Evolutionary conservation across 2,797 vertebrate species (phyloP).

Genomic region (Neosilurus hyrtlii): DNA sequence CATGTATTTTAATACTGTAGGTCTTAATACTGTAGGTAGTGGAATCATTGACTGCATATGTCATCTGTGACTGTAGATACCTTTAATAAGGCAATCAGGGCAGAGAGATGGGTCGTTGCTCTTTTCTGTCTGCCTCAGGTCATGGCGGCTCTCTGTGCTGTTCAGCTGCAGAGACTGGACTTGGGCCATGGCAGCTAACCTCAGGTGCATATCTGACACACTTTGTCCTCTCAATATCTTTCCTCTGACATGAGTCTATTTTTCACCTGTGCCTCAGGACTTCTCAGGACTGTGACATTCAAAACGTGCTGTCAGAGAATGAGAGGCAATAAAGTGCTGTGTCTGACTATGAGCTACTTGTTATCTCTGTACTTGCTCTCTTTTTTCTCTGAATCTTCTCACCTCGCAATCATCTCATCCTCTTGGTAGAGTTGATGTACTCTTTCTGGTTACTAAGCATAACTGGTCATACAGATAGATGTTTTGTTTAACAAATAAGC

Average conservation of each 20-base stretch:
- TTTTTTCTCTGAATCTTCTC: slow-evolving; percentile 30
- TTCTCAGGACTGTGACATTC: slow-evolving; percentile 56
- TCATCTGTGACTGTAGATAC: slow-evolving; percentile 37
- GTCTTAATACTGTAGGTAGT: not conserved
- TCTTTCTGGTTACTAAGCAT: slow-evolving; percentile 20
- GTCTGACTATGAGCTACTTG: slow-evolving; percentile 69
- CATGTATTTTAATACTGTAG: slow-evolving; percentile 6
- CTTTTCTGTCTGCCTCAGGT: slow-evolving; percentile 53
- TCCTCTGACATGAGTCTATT: slow-evolving; percentile 55
- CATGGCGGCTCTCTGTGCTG: slow-evolving; percentile 39
- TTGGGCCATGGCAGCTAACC: slow-evolving; percentile 56
- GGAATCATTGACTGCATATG: slow-evolving; percentile 43
- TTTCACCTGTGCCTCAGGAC: slow-evolving; percentile 55
- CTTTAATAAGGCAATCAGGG: slow-evolving; percentile 56
- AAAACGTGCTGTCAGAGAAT: slow-evolving; percentile 74
- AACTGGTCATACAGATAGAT: slow-evolving; percentile 4
- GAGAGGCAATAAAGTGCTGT: slow-evolving; percentile 68
- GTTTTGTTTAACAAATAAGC: not conserved
- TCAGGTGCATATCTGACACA: slow-evolving; percentile 59
- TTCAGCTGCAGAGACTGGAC: slow-evolving; percentile 54
- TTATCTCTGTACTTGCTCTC: slow-evolving; percentile 67
- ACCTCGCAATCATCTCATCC: slow-evolving; percentile 31
- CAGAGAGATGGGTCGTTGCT: slow-evolving; percentile 52
- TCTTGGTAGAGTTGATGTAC: slow-evolving; percentile 37
- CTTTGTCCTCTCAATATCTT: slow-evolving; percentile 63